These are phyloP conservation scores for Pica pica DNA, from an alignment of 2,113 vertebrate genomes.

Conservation along the genomic window DNA sequence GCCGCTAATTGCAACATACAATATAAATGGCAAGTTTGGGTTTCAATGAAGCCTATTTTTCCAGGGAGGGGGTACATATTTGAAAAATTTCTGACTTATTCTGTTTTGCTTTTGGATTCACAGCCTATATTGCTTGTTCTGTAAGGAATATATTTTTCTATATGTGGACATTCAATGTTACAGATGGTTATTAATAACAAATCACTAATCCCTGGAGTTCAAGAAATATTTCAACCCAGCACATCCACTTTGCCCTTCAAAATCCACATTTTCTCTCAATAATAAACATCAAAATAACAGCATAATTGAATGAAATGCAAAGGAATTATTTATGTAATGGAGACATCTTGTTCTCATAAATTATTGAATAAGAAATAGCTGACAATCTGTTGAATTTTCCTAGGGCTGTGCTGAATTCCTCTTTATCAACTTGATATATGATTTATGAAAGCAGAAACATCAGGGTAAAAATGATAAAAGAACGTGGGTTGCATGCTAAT, in stretches of 20 bases:
- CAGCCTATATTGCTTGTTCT: neutral
- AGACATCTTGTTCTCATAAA: constrained; percentile 69
- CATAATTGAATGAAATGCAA: constrained; percentile 64
- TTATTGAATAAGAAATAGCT: constrained; percentile 62
- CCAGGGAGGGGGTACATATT: accelerated
- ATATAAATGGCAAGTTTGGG: neutral
- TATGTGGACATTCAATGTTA: neutral
- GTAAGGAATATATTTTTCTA: neutral
- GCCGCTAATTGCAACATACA: neutral
- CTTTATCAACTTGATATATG: constrained; percentile 65
- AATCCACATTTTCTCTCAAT: neutral
- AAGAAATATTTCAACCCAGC: neutral
- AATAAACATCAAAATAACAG: constrained; percentile 55
- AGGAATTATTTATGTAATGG: constrained; percentile 70
- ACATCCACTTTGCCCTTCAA: constrained; percentile 24
- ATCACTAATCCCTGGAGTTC: neutral
- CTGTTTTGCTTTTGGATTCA: neutral
- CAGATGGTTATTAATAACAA: neutral
- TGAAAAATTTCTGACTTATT: neutral
- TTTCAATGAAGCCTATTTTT: neutral
- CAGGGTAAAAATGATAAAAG: constrained; percentile 45
- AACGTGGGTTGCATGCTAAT: constrained; percentile 39
- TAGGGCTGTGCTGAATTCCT: constrained; percentile 48
- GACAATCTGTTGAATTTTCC: constrained; percentile 58
- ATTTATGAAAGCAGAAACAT: constrained; percentile 65